Base-by-base conservation (phyloP, 2,888 invertebrate genomes). In the Drosophila limbata region DNA sequence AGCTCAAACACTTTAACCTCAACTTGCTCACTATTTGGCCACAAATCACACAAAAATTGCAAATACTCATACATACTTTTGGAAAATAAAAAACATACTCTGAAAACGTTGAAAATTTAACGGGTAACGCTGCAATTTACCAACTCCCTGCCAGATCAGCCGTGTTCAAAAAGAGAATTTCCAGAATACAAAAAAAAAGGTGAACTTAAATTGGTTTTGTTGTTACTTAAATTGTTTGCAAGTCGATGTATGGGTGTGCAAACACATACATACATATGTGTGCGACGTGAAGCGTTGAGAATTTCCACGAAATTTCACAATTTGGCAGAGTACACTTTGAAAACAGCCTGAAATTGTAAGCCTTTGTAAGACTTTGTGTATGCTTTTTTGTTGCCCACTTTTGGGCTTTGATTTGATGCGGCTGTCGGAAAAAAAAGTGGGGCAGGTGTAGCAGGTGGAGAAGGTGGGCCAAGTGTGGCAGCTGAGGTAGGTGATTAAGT, bases 341-440 rank as follows among this genome's bases (percentile, higher is more conserved):
- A 64, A 55, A 50, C 39, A 21, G 44, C 45, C 55, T 51, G 45
- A 65, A 53, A 79, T 69, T 67, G 67, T 67, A 45, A 65, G 45
- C 53, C 62, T 55, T 55, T 55, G 42, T 55, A 55, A 55, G 50
- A 59, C 50, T 53, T 72, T 69, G 33, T 57, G 57, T 64, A 50
- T 69, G 47, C 52, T 44, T 72, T 67, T 57, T 62, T 57, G 79
- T 66, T 77, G 81, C 81, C 73, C 79, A 79, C 84, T 79, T 81
- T 77, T 70, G 33, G 65, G 73, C 61, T 73, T 71, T 76, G 68
- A 73, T 73, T 79, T 68, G 66, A 77, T 75, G 66, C 66, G 53
- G 28, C 37, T 47, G 47, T 19, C 15, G 42, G 25, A 13, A 48
- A 72, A 60, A 42, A 72, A 60, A 33, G 40, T 51, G 60, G 42